A percentile compares a stretch with the other conserved stretches of the same genome.
These are phyloP conservation scores for Aphelinus certus DNA, from an alignment of 1,140 invertebrate species.

Conservation along the genomic window DNA sequence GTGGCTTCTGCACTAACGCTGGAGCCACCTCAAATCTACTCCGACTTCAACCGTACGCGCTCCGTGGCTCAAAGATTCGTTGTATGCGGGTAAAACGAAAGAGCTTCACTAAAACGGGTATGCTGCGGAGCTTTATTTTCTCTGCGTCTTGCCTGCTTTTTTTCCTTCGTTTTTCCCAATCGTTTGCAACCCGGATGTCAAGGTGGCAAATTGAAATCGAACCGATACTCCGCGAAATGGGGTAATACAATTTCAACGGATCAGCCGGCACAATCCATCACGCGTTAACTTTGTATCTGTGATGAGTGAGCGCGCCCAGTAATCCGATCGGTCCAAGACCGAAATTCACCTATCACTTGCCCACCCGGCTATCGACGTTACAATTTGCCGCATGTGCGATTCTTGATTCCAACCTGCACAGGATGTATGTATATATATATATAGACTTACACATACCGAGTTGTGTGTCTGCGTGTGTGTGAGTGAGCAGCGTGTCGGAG, in stretches of 20 bases:
- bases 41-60: too few species aligned
- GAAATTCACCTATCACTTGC: not conserved
- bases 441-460: too few species aligned
- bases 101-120: too few species aligned
- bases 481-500: too few species aligned
- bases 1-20: too few species aligned
- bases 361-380: not conserved
- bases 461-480: too few species aligned
- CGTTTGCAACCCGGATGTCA: not conserved
- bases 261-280: constrained; percentile 32
- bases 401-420: too few species aligned
- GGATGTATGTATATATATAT: too few species aligned
- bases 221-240: constrained; percentile 35
- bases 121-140: not conserved
- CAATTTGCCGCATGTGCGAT: not conserved
- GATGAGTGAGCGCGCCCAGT: constrained; percentile 7
- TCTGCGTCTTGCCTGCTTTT: not conserved
- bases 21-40: too few species aligned
- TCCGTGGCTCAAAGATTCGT: too few species aligned
- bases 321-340: not conserved
- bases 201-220: constrained; percentile 23
- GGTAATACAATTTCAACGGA: constrained; percentile 34
- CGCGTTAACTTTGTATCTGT: constrained; percentile 27
- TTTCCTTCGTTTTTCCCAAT: not conserved
- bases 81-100: too few species aligned